phyloP scores from a whole-genome alignment of 2,888 invertebrate species.

The Apamea anceps region DNA sequence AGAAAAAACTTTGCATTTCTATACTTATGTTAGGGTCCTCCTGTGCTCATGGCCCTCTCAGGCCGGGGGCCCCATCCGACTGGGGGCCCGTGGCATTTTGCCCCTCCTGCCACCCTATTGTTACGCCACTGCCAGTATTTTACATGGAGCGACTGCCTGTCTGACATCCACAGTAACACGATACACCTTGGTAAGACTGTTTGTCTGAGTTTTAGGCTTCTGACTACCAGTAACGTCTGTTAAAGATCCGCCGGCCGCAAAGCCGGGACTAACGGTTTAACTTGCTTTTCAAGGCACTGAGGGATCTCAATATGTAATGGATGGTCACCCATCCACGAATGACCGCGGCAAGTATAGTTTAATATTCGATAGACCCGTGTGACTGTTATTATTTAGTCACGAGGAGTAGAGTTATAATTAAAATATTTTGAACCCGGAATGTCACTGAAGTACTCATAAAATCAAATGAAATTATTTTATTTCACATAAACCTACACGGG shows the following conservation, averaged over 20 bases:
- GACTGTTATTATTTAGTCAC: not conserved
- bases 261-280: not conserved
- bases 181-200: not conserved
- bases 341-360: not conserved
- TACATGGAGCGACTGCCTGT: too few relatives aligned
- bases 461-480: too few relatives aligned
- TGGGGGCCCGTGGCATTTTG: too few relatives aligned
- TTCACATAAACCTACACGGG: too few relatives aligned
- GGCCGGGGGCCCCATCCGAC: too few relatives aligned
- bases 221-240: not conserved
- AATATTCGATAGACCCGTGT: not conserved
- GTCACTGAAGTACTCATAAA: too few relatives aligned
- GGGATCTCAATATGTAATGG: not conserved
- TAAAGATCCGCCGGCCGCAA: not conserved
- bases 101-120: too few relatives aligned
- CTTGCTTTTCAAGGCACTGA: too few relatives aligned
- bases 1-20: too few relatives aligned
- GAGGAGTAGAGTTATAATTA: not conserved
- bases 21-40: too few relatives aligned
- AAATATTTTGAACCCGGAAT: not conserved
- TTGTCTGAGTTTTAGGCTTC: not conserved
- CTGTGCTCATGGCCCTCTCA: too few relatives aligned
- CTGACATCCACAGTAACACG: not conserved
- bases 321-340: not conserved
- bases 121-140: too few relatives aligned